phyloP scores from a whole-genome alignment of 64 coral and sea anemone species.

The Montipora efflorescens region DNA sequence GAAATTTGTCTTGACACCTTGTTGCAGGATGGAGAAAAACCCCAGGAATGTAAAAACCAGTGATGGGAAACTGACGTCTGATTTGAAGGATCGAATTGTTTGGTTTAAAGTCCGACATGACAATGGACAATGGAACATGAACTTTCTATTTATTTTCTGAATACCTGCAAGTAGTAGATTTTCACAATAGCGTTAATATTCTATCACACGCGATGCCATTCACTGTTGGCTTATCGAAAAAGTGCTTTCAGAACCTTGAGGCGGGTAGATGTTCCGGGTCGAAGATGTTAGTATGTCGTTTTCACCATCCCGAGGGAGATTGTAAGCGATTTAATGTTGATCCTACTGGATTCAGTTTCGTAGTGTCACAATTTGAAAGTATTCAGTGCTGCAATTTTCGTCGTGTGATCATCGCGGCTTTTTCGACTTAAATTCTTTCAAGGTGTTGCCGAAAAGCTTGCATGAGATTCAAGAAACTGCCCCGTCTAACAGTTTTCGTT shows the following conservation, averaged over 20 bases:
- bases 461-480: too few relatives aligned
- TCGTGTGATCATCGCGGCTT: background rate
- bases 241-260: background rate
- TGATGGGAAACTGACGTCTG: background rate
- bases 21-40: conserved; percentile 64
- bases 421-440: too few relatives aligned
- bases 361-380: background rate
- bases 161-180: background rate
- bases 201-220: background rate
- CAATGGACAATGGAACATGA: background rate
- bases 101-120: background rate
- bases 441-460: too few relatives aligned
- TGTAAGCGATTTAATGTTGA: background rate
- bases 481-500: too few relatives aligned
- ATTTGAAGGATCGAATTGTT: background rate
- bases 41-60: conserved; percentile 69
- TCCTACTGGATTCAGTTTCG: background rate
- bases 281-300: background rate
- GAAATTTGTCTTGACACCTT: background rate
- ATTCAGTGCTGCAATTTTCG: background rate
- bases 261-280: background rate
- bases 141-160: conserved; percentile 30
- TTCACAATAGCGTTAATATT: background rate
- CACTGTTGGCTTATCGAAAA: background rate
- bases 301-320: background rate